Evolutionary conservation across 92 coral and sea anemone genomes (phyloP).

Genomic region (Anthopleura xanthogrammica): DNA sequence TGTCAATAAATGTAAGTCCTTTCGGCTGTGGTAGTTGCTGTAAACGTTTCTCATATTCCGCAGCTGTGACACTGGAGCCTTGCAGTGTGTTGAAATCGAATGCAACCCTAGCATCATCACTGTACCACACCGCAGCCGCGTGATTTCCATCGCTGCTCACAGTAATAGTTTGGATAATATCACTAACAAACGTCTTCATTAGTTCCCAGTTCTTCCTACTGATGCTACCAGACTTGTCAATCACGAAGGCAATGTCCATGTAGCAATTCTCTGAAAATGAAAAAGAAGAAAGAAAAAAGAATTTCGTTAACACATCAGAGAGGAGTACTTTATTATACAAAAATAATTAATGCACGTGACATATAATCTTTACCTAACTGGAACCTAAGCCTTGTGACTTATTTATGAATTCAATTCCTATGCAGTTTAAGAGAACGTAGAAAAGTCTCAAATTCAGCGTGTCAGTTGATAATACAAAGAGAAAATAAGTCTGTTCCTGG

Average conservation of each 20-base stretch:
- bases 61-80: slow-evolving; percentile 20
- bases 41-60: background rate
- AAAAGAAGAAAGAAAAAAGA: no score
- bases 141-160: slow-evolving; percentile 17
- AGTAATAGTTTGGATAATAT: background rate
- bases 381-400: no score
- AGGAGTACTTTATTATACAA: background rate
- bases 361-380: no score
- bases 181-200: background rate
- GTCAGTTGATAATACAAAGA: no score
- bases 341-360: no score
- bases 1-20: slow-evolving; percentile 11
- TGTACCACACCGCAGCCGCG: slow-evolving; percentile 3
- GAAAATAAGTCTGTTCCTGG: no score
- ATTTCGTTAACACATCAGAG: no score
- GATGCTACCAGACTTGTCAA: slow-evolving; percentile 12
- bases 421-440: no score
- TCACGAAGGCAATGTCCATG: slow-evolving; percentile 16
- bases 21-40: no score
- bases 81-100: slow-evolving; percentile 15
- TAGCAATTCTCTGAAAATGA: no score
- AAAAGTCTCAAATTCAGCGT: no score
- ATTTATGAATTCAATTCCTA: no score
- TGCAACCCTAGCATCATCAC: background rate
- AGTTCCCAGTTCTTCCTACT: background rate